These are phyloP conservation scores for Mystacides longicornis DNA, from an alignment of 2,888 invertebrate genomes.

Conservation along the genomic window DNA sequence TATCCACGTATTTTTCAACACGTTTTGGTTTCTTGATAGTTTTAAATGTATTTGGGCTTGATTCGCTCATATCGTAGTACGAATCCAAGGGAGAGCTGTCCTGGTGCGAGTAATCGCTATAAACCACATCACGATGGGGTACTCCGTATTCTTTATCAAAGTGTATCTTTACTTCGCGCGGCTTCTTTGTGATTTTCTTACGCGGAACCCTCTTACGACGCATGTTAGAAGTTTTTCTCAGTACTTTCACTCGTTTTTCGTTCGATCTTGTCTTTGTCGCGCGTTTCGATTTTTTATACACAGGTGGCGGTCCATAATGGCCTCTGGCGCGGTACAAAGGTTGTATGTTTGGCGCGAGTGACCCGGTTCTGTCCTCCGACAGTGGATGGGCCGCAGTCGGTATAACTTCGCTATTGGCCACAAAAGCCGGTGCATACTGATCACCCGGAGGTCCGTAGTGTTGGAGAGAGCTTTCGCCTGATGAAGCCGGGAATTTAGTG, in stretches of 20 bases:
- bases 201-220: constrained; percentile 37
- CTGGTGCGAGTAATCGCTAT: background rate
- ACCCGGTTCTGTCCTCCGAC: constrained; percentile 35
- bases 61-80: constrained; percentile 42
- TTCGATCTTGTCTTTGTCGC: constrained; percentile 3
- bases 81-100: constrained; percentile 44
- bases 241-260: constrained; percentile 38
- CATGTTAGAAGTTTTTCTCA: constrained; percentile 38
- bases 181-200: constrained; percentile 33
- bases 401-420: constrained; percentile 35
- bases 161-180: constrained; percentile 30
- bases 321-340: constrained; percentile 44
- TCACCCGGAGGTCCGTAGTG: constrained; percentile 30
- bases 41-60: constrained; percentile 36
- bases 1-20: constrained; percentile 47
- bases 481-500: constrained; percentile 42
- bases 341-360: constrained; percentile 36
- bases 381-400: constrained; percentile 37
- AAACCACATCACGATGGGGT: constrained; percentile 9
- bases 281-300: constrained; percentile 3
- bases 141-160: constrained; percentile 28
- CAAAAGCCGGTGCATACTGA: constrained; percentile 32
- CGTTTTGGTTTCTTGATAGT: constrained; percentile 44
- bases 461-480: constrained; percentile 28
- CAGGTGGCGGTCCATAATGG: constrained; percentile 39